phyloP scores from a whole-genome alignment of 2,888 invertebrate genomes.

The Pseudococcus jackbeardsleyi region DNA sequence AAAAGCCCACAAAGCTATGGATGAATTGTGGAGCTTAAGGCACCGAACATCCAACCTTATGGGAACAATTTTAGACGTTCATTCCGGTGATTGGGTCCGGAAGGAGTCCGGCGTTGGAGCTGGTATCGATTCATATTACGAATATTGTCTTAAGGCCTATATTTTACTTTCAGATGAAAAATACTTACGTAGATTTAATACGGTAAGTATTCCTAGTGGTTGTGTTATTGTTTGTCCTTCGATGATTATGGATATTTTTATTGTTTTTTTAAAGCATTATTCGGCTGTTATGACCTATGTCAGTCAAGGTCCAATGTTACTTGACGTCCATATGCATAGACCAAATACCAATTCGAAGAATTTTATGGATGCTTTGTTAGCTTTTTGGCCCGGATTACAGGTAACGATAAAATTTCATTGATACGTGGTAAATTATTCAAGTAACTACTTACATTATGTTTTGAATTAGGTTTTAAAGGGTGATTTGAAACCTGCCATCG shows the following conservation, averaged over 20 bases:
- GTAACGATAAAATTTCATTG: constrained; percentile 71
- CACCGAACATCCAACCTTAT: constrained; percentile 93
- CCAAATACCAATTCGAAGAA: constrained; percentile 94
- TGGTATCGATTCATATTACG: constrained; percentile 98
- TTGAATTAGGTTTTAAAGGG: constrained; percentile 79
- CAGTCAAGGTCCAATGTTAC: constrained; percentile 92
- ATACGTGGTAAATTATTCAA: background rate
- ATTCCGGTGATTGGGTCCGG: constrained; percentile 97
- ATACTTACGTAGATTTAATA: constrained; percentile 92
- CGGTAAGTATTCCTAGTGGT: constrained; percentile 68
- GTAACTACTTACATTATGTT: background rate
- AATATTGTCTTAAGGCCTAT: constrained; percentile 97
- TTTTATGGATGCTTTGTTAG: constrained; percentile 97
- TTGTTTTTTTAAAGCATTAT: constrained; percentile 80
- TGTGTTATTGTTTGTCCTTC: background rate
- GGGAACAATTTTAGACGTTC: constrained; percentile 97
- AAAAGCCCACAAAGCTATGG: constrained; percentile 96
- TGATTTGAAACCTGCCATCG: constrained; percentile 97
- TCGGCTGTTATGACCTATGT: constrained; percentile 97
- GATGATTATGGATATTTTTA: background rate
- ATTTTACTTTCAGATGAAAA: constrained; percentile 94
- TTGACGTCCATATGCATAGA: constrained; percentile 97
- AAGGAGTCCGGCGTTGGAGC: constrained; percentile 98
- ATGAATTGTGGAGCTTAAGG: constrained; percentile 93
- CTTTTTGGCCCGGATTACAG: constrained; percentile 99